These are phyloP conservation scores for Cecropterus lyciades DNA, from an alignment of 1,140 invertebrate genomes.

Conservation along the genomic window DNA sequence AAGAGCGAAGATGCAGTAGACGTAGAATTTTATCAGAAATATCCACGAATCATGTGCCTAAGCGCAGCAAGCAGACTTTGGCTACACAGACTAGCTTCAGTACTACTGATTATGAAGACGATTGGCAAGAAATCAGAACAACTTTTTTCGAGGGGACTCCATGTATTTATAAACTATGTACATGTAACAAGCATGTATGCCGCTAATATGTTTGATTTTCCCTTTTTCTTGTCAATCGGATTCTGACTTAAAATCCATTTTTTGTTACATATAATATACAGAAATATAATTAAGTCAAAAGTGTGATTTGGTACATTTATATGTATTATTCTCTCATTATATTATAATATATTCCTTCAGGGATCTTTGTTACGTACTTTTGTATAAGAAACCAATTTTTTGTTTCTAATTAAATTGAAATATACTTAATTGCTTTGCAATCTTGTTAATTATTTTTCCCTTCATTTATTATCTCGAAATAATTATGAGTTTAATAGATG, in stretches of 20 bases:
- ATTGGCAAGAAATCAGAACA: constrained; percentile 36
- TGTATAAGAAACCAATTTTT: too few relatives aligned
- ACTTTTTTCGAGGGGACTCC: constrained; percentile 47
- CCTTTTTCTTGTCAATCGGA: not conserved
- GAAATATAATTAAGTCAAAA: too few relatives aligned
- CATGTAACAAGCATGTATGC: constrained; percentile 44
- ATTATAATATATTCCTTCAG: too few relatives aligned
- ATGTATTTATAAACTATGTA: constrained; percentile 44
- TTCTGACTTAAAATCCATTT: not conserved
- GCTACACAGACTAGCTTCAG: not conserved
- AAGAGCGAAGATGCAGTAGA: not conserved
- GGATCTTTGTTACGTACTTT: too few relatives aligned
- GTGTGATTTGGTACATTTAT: too few relatives aligned
- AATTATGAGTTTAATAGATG: too few relatives aligned
- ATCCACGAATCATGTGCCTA: constrained; percentile 25
- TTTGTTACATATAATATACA: too few relatives aligned
- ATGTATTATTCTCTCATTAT: too few relatives aligned
- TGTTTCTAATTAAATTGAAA: too few relatives aligned
- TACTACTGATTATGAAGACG: constrained; percentile 9
- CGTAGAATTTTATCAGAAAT: constrained; percentile 1
- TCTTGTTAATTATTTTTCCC: too few relatives aligned
- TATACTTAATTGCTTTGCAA: too few relatives aligned
- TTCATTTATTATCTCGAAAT: too few relatives aligned
- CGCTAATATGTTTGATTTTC: not conserved
- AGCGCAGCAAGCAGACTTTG: not conserved